These are phyloP conservation scores for Pomatorhinus ruficollis DNA, from an alignment of 2,113 vertebrate genomes.

Conservation along the genomic window DNA sequence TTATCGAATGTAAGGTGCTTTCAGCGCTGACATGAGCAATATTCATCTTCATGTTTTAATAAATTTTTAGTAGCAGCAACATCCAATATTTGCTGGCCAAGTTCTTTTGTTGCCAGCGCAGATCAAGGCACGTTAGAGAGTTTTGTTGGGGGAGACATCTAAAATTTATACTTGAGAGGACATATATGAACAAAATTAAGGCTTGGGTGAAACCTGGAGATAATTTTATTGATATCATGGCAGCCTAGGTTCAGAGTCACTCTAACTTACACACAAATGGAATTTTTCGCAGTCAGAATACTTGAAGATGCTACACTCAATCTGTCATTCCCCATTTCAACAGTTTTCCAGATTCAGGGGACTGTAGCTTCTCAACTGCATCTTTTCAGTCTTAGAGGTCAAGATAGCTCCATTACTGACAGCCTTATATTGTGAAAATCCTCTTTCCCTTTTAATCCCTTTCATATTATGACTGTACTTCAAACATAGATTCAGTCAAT, in stretches of 20 bases:
- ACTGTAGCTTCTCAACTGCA: not conserved
- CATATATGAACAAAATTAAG: not conserved
- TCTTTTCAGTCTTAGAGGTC: not conserved
- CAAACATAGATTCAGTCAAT: not conserved
- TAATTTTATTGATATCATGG: not conserved
- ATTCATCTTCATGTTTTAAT: not conserved
- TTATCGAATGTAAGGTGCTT: not conserved
- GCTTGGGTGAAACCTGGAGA: not conserved
- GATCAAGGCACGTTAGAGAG: not conserved
- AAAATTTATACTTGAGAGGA: not conserved
- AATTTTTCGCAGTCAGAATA: not conserved
- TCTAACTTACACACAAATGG: not conserved
- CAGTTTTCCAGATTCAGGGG: not conserved
- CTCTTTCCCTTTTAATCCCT: not conserved
- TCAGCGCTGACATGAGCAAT: not conserved
- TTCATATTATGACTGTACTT: not conserved
- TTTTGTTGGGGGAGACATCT: not conserved
- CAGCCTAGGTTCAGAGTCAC: not conserved
- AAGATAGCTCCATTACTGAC: not conserved
- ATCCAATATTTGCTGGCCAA: not conserved
- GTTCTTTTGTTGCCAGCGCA: not conserved
- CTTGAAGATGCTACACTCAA: not conserved
- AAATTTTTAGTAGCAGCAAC: not conserved
- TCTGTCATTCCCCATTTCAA: not conserved
- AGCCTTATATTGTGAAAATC: not conserved